Base-by-base conservation (phyloP, 2,888 invertebrate species). In the Lepidonotus clava region DNA sequence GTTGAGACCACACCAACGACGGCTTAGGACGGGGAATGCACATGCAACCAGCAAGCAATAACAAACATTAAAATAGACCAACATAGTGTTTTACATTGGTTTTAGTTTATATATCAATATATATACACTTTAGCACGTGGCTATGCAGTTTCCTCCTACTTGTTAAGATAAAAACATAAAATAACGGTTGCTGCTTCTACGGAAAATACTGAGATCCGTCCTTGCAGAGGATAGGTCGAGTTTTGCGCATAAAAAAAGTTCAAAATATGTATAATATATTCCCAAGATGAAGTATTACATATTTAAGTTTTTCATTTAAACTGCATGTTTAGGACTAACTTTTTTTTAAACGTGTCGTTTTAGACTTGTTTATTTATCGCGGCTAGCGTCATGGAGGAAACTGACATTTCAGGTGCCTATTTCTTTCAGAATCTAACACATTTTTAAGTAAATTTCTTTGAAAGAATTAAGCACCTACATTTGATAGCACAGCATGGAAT, bases 31-130 rank as follows among this genome's bases (percentile, higher is more conserved):
- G 80, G 28, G 80, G 80, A 80, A 80, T 80, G 80, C 80, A 80
- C 80, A 80, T 80, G 80, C 80, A 80, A 80, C 80, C 80, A 80
- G 80, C 80, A 80, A 80, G 80, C 80, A 80, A 80, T 80, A 80
- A 28, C 80, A 80, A 80, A 80, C 80, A 80, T 80, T 80, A 80
- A 77, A 80, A 80, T 80, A 32, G 41, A 71, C 71, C 80, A 80
- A 80, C 80, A 80, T 41, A 80, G 24, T 80, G 18, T 46, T 46
- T 80, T 40, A 46, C 21, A 18, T n/a, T 34, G 24, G 14, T n/a
- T 80, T 80, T 32, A 46, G 80, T 80, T 80, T 80, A 80, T 66
- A 66, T 21, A 51, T 51, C 14, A 14, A 14, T 51, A 14, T 51
- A 51, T 51, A 46, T 71, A 71, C 71, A 71, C 71, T 71, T 71